phyloP scores from a whole-genome alignment of 2,797 vertebrate species.

The Heteromormyrus szaboi region DNA sequence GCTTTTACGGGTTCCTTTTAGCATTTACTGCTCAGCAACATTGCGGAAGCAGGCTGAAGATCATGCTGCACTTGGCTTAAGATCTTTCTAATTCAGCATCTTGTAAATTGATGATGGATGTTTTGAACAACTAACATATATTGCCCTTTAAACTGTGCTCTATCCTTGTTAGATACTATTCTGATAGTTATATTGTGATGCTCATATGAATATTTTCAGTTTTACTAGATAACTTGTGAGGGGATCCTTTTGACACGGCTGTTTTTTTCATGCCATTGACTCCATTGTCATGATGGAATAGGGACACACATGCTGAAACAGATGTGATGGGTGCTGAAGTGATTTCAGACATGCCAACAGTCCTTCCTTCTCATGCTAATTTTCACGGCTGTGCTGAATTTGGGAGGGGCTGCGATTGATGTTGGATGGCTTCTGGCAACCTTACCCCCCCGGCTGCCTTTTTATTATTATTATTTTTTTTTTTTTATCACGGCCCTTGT shows the following conservation, averaged over 20 bases:
- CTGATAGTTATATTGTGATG: background rate
- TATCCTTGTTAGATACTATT: background rate
- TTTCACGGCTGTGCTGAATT: constrained; percentile 45
- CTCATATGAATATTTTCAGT: background rate
- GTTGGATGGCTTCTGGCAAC: constrained; percentile 23
- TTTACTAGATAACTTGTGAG: background rate
- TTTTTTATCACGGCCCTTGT: constrained; percentile 29
- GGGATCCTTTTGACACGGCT: background rate
- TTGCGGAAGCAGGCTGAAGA: background rate
- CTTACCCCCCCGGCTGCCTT: background rate
- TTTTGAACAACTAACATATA: background rate
- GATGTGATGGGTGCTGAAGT: constrained; percentile 49
- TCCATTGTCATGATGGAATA: constrained; percentile 8
- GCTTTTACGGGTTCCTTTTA: background rate
- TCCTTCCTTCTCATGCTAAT: constrained; percentile 61
- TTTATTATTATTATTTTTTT: constrained; percentile 12
- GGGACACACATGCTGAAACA: constrained; percentile 49
- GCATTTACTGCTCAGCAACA: constrained; percentile 19
- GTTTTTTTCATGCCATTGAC: background rate
- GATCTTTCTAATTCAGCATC: background rate
- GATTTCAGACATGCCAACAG: constrained; percentile 39
- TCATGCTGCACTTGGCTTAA: background rate
- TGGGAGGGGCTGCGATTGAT: constrained; percentile 26
- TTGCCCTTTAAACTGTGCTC: background rate
- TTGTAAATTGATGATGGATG: background rate